Conservation (phyloP, 1,140 invertebrate genomes). For the Drosophila littoralis region DNA sequence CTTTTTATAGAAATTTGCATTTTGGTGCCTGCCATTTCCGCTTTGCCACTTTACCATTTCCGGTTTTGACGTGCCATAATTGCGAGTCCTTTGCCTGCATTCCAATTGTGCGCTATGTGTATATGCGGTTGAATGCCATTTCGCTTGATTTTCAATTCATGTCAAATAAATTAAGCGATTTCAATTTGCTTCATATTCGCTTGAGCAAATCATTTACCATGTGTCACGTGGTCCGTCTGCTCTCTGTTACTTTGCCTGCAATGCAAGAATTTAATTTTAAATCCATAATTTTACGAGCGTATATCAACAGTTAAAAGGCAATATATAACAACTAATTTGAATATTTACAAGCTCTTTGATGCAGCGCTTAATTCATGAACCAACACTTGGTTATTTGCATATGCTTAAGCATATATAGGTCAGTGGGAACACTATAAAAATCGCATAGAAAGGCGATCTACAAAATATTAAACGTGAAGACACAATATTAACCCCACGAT, state of each 20-base stretch:
- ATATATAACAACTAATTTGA: background rate
- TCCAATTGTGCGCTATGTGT: slow-evolving; percentile 6
- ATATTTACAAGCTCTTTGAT: no score
- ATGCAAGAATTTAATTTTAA: background rate
- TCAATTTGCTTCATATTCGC: slow-evolving; percentile 30
- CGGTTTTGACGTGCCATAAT: slow-evolving; percentile 71
- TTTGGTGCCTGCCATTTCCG: slow-evolving; percentile 67
- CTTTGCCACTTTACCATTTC: slow-evolving; percentile 77
- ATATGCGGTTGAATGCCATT: slow-evolving; percentile 38
- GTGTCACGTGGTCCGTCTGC: background rate
- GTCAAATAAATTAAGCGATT: slow-evolving; percentile 59
- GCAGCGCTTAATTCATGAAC: no score
- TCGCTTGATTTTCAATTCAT: slow-evolving; percentile 58
- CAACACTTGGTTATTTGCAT: no score
- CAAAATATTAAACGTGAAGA: no score
- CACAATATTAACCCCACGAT: no score
- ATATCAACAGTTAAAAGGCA: background rate
- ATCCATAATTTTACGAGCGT: background rate
- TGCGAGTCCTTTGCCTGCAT: slow-evolving; percentile 41
- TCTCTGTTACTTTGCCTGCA: background rate
- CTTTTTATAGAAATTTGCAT: slow-evolving; percentile 71
- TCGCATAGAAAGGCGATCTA: no score
- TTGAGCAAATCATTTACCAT: slow-evolving; percentile 17
- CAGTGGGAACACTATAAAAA: no score
- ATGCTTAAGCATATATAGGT: no score